Evolutionary conservation across 2,797 vertebrate species (phyloP).

Genomic region (Clarias laeviceps): DNA sequence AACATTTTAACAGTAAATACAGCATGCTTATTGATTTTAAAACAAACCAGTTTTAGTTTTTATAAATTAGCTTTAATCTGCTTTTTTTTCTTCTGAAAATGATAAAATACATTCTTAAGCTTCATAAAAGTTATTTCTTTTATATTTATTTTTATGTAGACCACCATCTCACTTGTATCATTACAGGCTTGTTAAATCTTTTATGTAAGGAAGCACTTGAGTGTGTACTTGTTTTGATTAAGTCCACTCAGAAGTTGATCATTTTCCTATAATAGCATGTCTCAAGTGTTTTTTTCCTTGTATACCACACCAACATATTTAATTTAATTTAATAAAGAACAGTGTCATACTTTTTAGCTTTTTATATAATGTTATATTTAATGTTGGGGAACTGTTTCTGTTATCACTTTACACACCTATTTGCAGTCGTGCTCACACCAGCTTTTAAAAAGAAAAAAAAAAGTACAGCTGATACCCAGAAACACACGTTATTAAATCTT

Average conservation of each 20-base stretch:
- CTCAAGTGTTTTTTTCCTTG: too few relatives aligned
- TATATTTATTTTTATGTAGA: background rate
- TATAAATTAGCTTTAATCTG: background rate
- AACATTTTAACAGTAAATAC: background rate
- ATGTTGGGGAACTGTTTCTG: background rate
- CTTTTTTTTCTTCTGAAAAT: background rate
- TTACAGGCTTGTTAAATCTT: background rate
- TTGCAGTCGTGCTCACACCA: background rate
- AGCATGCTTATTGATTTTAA: background rate
- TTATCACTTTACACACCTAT: background rate
- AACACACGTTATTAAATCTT: background rate
- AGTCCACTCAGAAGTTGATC: too few relatives aligned
- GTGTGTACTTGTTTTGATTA: background rate
- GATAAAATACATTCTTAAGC: background rate
- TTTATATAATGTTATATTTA: too few relatives aligned
- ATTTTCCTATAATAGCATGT: too few relatives aligned
- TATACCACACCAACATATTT: too few relatives aligned
- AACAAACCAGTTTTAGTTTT: background rate
- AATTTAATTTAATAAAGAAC: too few relatives aligned
- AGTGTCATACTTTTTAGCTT: too few relatives aligned
- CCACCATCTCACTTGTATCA: background rate
- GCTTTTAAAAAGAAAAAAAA: background rate
- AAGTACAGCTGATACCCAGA: background rate
- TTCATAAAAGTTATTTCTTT: background rate
- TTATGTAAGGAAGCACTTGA: background rate